phyloP scores from a whole-genome alignment of 2,888 invertebrate species.

The Andrena camellia region DNA sequence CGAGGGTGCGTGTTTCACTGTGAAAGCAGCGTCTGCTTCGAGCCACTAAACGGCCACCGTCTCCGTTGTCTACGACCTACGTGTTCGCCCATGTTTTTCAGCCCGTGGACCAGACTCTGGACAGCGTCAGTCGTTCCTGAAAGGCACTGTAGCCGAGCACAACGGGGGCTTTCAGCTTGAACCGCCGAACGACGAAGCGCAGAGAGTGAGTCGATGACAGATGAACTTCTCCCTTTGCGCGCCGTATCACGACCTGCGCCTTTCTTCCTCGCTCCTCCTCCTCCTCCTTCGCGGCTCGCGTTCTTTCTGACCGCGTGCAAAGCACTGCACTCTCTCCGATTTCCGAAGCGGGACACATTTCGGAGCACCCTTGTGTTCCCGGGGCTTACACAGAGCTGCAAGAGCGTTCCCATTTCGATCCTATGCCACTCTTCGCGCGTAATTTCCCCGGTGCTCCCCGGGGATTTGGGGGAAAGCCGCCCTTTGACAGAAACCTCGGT shows the following conservation, averaged over 20 bases:
- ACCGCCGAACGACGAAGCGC: constrained; percentile 51
- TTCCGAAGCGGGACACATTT: constrained; percentile 39
- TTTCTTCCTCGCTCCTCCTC: background rate
- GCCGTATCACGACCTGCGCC: constrained; percentile 4
- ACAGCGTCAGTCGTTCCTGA: constrained; percentile 48
- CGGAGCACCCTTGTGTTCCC: constrained; percentile 6
- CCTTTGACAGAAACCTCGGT: no score
- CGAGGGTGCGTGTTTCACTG: no score
- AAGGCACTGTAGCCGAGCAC: constrained; percentile 59
- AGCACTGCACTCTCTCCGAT: constrained; percentile 49
- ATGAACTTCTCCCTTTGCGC: constrained; percentile 52
- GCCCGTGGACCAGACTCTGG: constrained; percentile 34
- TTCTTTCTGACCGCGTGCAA: background rate
- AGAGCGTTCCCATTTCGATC: background rate
- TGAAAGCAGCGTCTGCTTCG: no score
- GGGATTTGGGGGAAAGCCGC: no score
- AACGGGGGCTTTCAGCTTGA: constrained; percentile 60
- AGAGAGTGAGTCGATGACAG: constrained; percentile 60
- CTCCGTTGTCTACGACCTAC: background rate
- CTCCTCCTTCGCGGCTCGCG: background rate
- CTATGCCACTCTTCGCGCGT: background rate
- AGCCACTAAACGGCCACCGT: no score
- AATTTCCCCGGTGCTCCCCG: no score
- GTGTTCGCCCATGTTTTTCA: constrained; percentile 26
- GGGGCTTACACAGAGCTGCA: background rate